Percentiles rank a stretch among this genome's conserved stretches.
phyloP scores from a whole-genome alignment of 2,113 vertebrate genomes.

The Candoia aspera region DNA sequence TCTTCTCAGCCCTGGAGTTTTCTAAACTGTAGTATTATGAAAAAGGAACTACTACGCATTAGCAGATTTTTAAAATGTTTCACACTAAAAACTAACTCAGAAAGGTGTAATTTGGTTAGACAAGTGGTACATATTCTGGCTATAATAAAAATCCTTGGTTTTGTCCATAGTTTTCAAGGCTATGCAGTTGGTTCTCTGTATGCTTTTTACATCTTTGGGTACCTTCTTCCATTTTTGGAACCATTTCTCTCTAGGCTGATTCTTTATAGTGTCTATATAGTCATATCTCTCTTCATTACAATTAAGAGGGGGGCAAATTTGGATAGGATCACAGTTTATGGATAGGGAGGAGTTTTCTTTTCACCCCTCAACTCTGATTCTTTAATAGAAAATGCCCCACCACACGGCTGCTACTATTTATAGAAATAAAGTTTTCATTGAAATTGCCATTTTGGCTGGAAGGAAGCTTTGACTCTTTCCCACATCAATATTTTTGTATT shows the following conservation, averaged over 20 bases:
- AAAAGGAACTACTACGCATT: not conserved
- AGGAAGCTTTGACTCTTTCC: not conserved
- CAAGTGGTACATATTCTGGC: not conserved
- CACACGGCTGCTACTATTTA: not conserved
- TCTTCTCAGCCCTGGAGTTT: too few relatives aligned
- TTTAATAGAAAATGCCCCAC: not conserved
- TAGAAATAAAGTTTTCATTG: not conserved
- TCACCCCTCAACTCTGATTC: not conserved
- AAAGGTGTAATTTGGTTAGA: not conserved
- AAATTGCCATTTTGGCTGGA: not conserved
- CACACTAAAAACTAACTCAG: not conserved
- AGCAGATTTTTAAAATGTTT: not conserved
- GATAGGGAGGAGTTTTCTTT: not conserved
- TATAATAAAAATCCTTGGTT: not conserved
- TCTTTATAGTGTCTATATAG: not conserved
- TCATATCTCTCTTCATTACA: not conserved
- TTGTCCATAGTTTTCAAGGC: not conserved
- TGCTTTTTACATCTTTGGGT: too few relatives aligned
- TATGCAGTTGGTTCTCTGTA: not conserved
- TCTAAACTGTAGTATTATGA: not conserved
- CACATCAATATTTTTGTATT: not conserved
- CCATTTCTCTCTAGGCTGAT: not conserved
- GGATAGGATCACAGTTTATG: not conserved
- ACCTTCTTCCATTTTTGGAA: not conserved
- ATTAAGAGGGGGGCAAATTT: not conserved